These are phyloP conservation scores for Lacerta agilis DNA, from an alignment of 2,797 vertebrate species.

Conservation along the genomic window DNA sequence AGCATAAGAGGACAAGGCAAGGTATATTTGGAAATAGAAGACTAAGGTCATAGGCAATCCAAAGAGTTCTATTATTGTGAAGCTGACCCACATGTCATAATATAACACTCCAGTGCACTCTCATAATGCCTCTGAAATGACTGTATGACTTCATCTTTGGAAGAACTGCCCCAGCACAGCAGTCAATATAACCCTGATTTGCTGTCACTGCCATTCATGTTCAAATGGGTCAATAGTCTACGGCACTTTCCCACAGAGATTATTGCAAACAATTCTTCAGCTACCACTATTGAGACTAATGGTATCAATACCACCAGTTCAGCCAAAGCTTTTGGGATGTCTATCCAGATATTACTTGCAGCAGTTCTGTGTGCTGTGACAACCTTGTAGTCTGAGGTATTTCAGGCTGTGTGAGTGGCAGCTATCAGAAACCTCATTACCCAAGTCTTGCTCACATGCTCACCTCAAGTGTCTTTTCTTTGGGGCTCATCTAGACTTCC, in stretches of 20 bases:
- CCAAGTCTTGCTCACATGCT: not conserved
- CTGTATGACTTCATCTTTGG: not conserved
- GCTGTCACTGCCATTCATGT: not conserved
- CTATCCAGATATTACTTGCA: not conserved
- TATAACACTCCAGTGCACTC: not conserved
- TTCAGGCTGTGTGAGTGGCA: not conserved
- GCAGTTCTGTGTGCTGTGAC: not conserved
- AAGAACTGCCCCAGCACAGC: not conserved
- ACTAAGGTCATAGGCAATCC: not conserved
- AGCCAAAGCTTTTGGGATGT: not conserved
- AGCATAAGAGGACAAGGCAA: not conserved
- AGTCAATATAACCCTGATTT: not conserved
- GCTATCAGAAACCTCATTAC: not conserved
- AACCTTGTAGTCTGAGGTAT: not conserved
- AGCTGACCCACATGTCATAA: not conserved
- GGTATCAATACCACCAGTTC: not conserved
- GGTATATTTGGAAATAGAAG: not conserved
- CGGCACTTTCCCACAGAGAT: not conserved
- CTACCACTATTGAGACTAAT: not conserved
- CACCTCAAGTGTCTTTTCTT: not conserved
- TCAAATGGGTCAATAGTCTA: not conserved
- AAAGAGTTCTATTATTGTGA: not conserved
- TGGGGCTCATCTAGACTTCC: too few species aligned
- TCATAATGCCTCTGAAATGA: conserved; percentile 1
- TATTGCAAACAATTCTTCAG: not conserved